Percentiles rank a stretch among this genome's conserved stretches.
Evolutionary conservation across 2,113 vertebrate genomes (phyloP).

Genomic region (Xenopus borealis): DNA sequence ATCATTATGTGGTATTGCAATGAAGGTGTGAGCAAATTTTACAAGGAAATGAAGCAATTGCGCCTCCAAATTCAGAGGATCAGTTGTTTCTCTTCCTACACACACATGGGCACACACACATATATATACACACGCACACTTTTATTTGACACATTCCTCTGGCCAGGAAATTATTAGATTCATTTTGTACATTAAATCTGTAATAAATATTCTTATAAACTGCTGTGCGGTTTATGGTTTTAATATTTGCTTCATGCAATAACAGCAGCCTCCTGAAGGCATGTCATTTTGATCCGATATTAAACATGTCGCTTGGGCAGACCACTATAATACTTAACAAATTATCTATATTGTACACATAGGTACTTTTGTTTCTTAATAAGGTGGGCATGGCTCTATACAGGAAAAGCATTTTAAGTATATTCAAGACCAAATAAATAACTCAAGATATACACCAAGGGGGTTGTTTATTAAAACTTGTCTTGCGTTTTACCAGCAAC

Average conservation of each 20-base stretch:
- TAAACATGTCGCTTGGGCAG: neutral
- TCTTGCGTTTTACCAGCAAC: too few relatives aligned
- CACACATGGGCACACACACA: too few relatives aligned
- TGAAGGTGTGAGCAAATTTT: too few relatives aligned
- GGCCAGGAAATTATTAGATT: neutral
- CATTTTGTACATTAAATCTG: neutral
- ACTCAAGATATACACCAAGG: too few relatives aligned
- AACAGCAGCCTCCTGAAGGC: neutral
- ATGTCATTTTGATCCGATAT: conserved; percentile 2
- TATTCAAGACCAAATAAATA: too few relatives aligned
- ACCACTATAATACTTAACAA: neutral
- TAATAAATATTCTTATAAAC: conserved; percentile 5
- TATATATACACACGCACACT: too few relatives aligned
- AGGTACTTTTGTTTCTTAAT: neutral
- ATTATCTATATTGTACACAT: neutral
- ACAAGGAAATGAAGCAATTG: too few relatives aligned
- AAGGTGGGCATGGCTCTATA: neutral
- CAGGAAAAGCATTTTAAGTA: neutral
- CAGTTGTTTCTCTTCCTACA: too few relatives aligned
- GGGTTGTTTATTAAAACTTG: too few relatives aligned
- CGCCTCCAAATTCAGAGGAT: too few relatives aligned
- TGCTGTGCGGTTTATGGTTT: neutral
- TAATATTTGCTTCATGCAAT: conserved; percentile 7
- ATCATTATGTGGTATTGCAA: too few relatives aligned
- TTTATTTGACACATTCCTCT: neutral